phyloP scores from a whole-genome alignment of 2,797 vertebrate genomes.

The Urophycis tenuis region DNA sequence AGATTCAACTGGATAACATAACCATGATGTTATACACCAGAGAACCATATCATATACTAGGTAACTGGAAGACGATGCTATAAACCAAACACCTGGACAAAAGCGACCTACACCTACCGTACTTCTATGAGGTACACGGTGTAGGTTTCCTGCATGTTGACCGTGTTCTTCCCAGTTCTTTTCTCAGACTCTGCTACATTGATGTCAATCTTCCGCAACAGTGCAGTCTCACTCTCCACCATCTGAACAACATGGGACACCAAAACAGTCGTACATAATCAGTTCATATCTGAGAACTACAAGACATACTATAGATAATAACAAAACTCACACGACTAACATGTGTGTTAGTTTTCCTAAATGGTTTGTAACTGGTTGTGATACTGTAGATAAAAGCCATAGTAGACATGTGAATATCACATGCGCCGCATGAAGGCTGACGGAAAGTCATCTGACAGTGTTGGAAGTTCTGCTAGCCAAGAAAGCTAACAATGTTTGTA shows the following conservation, averaged over 20 bases:
- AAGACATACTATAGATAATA: no score
- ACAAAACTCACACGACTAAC: no score
- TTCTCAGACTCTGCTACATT: conserved; percentile 92
- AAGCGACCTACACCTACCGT: conserved; percentile 65
- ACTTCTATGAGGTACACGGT: conserved; percentile 97
- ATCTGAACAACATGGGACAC: conserved; percentile 50
- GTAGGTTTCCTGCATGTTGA: conserved; percentile 95
- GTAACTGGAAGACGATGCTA: background rate
- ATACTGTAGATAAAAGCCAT: no score
- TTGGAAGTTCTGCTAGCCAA: background rate
- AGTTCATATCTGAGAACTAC: no score
- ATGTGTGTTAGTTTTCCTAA: no score
- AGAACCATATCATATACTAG: no score
- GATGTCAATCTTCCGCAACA: conserved; percentile 89
- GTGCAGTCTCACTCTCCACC: conserved; percentile 74
- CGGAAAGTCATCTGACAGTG: background rate
- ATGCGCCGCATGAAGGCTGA: background rate
- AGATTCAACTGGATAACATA: no score
- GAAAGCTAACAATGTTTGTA: background rate
- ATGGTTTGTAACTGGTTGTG: no score
- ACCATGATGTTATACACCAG: background rate
- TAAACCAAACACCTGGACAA: background rate
- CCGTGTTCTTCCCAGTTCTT: conserved; percentile 87
- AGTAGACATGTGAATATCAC: no score
- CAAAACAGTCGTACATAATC: no score